Evolutionary conservation across 2,113 vertebrate genomes (phyloP), one percentile per base, ranked within the genome.

Genomic region (Pipa parva): DNA sequence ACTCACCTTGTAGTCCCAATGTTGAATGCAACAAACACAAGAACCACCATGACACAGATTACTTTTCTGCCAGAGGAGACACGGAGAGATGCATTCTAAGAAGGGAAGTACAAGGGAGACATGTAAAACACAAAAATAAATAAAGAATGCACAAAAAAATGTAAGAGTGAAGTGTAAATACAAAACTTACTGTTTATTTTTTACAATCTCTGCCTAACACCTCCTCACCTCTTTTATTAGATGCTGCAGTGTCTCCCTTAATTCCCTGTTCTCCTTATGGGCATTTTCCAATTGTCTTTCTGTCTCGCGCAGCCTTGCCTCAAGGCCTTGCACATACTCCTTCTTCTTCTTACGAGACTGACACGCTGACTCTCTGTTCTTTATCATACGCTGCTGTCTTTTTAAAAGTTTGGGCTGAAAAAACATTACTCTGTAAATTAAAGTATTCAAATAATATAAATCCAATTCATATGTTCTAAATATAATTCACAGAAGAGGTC

Each of bases 321-420:
- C 93, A 79, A 96, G 83, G 21, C 88, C 90, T 77, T 95, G 94
- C 69, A 96, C 80, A 21, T 96, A 95, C 73, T 96, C 94, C 64
- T 96, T 96, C 87, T 96, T 96, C 84, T 96, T 96, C 75, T 87
- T 85, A 48, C 94, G 82, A 0, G 92, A 94, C 87, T 94, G 93
- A 62, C 93, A 96, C 1, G 93, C 94, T 0, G 92, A 94, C 80
- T 95, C 94, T 0, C 93, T 75, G 86, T 96, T 95, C 85, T 96
- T 96, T 33, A 96, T 95, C 94, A 96, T 96, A 17, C 94, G 80
- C 83, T 96, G 94, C 83, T 96, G 94, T 24, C 94, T 79, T 81
- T 95, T 96, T 77, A 96, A 75, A 26, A 93, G 85, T 80, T 96
- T 96, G 60, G 92, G 83, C 93, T 96, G 72, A 2, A 13, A 15